Evolutionary conservation across 2,888 invertebrate species (phyloP).

Genomic region (Syrphus vitripennis): DNA sequence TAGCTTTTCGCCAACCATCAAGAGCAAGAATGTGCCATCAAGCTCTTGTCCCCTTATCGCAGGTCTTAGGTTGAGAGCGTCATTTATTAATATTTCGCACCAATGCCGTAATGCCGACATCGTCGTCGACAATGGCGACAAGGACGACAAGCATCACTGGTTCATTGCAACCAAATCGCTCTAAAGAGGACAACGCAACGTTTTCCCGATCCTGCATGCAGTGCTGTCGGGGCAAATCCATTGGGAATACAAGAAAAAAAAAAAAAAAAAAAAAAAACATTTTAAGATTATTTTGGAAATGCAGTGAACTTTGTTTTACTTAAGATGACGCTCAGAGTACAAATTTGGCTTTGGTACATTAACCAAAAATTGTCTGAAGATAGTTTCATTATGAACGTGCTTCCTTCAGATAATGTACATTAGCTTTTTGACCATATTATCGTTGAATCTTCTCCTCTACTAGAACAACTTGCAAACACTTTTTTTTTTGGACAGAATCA

Average conservation of each 20-base stretch:
- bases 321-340: too few species aligned
- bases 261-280: too few species aligned
- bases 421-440: too few species aligned
- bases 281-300: too few species aligned
- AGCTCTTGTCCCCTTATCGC: background rate
- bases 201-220: background rate
- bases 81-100: slow-evolving; percentile 68
- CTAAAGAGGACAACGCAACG: background rate
- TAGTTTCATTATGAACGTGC: too few species aligned
- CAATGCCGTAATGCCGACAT: background rate
- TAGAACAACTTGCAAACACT: too few species aligned
- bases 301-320: too few species aligned
- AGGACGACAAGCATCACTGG: background rate
- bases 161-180: slow-evolving; percentile 6
- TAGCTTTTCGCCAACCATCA: slow-evolving; percentile 47
- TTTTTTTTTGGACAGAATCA: too few species aligned
- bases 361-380: too few species aligned
- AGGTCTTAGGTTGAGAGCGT: slow-evolving; percentile 11
- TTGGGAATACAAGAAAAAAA: background rate
- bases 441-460: too few species aligned
- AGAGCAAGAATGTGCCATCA: background rate
- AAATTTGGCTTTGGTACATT: too few species aligned
- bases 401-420: too few species aligned
- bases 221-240: background rate
- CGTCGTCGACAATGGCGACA: background rate